Percentiles rank a stretch among this genome's conserved stretches.
Evolutionary conservation across 2,113 vertebrate genomes (phyloP).

Genomic region (Rostratula benghalensis): DNA sequence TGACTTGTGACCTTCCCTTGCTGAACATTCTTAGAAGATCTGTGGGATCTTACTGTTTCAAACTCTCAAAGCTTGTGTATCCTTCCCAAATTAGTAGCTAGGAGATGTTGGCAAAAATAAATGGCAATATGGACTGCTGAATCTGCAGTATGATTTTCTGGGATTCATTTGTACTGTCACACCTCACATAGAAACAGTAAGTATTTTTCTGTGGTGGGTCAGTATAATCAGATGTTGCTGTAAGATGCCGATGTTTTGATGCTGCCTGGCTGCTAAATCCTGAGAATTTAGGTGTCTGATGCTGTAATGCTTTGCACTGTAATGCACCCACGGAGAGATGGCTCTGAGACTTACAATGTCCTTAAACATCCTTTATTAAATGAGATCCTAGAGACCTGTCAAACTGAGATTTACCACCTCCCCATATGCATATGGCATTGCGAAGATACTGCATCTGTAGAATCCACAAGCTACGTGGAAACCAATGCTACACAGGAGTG

Average conservation of each 20-base stretch:
- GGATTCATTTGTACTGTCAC: background rate
- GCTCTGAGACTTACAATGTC: background rate
- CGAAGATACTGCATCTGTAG: background rate
- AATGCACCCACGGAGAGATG: background rate
- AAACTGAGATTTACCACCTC: background rate
- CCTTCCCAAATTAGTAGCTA: background rate
- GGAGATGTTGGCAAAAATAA: background rate
- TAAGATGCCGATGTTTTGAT: background rate
- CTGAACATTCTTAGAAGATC: background rate
- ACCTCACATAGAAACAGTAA: background rate
- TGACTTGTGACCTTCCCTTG: background rate
- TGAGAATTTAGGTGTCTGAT: background rate
- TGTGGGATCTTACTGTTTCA: background rate
- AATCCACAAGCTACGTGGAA: background rate
- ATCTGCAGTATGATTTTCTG: background rate
- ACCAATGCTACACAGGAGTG: background rate
- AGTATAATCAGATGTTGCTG: background rate
- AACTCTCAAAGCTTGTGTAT: background rate
- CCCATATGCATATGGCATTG: background rate
- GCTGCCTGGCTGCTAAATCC: background rate
- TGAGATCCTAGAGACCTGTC: background rate
- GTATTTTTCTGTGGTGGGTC: background rate
- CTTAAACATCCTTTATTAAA: background rate
- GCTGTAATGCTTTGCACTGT: background rate
- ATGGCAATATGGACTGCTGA: background rate